These are phyloP conservation scores for Actinostola sp. DNA, from an alignment of 92 coral and sea anemone species.

Conservation along the genomic window DNA sequence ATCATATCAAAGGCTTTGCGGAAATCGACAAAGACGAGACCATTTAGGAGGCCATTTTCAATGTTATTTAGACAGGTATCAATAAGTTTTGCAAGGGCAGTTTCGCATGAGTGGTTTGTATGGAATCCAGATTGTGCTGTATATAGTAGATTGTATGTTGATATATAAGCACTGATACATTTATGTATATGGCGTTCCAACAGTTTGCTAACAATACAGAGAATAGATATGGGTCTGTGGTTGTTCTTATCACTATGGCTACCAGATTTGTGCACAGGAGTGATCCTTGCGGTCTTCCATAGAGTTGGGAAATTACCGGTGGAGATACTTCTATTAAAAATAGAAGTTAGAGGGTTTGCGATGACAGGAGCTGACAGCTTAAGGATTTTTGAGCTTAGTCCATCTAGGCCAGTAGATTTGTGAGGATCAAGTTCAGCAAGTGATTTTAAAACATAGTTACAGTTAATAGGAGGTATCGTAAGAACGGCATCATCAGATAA, in stretches of 20 bases:
- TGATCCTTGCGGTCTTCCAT: constrained; percentile 30
- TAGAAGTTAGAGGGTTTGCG: constrained; percentile 9
- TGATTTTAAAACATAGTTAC: constrained; percentile 23
- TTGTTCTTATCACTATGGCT: constrained; percentile 10
- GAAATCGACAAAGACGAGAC: constrained; percentile 15
- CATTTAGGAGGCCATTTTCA: constrained; percentile 30
- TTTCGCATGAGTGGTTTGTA: constrained; percentile 5
- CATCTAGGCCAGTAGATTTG: constrained; percentile 37
- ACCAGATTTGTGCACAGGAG: constrained; percentile 29
- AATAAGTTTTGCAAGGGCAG: neutral
- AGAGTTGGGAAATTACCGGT: constrained; percentile 21
- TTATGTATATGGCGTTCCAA: constrained; percentile 4
- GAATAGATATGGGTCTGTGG: constrained; percentile 39
- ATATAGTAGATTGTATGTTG: constrained; percentile 12
- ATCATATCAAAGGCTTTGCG: constrained; percentile 31
- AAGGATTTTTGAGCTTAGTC: constrained; percentile 15
- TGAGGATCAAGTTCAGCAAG: constrained; percentile 17
- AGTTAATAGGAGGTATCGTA: constrained; percentile 19
- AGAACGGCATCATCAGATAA: neutral
- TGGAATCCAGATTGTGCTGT: constrained; percentile 14
- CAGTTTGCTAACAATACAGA: constrained; percentile 11
- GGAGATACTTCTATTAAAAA: constrained; percentile 24
- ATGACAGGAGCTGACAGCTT: constrained; percentile 27
- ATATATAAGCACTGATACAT: neutral
- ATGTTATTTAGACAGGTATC: constrained; percentile 27